Evolutionary conservation across 2,888 invertebrate genomes (phyloP), one percentile per base, ranked within the genome.

Genomic region (Amblyjoppa proteus): DNA sequence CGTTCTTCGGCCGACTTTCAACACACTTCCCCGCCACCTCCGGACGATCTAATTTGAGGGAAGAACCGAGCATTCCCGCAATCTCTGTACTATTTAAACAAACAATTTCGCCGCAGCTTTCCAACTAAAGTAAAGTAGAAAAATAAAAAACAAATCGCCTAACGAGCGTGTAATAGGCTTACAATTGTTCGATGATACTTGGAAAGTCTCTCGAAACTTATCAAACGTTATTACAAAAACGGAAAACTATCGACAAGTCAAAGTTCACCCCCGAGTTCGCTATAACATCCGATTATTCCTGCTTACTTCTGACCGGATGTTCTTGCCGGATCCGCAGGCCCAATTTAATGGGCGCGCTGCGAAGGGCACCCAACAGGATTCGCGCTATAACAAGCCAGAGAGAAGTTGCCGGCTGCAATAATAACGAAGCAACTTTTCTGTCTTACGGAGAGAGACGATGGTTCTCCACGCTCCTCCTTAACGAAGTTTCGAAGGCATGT

Each of bases 371-470:
- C 5, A 61, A 61, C 31, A 25, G 9, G 56, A 56, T 25, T 25
- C 56, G 9, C 9, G 3, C 25, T 56, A 25, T 56, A 56, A 31
- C 58, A 61, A 61, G 58, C 3, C 58, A 11, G 6, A 28, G 31
- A 9, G 31, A 28, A 61, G 16, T 34, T 61, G 61, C 2, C 31
- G 1, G 16, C 6, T 61, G 61, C 2, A 61, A 61, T 34, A 64
- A 64, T 64, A 64, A 64, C 64, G 64, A 64, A 34, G 31, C 16
- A 61, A 64, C 31, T 64, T 64, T 64, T 13, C 34, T 16, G 4
- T 64, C 34, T 31, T 34, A 13, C 6, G 6, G 31, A 34, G n/a
- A 6, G n/a, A 64, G 6, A 0, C 31, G 2, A 64, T n/a, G 25
- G 28, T 58, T 58, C 3, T 58, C 28, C 13, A 58, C 28, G 11